Base-by-base conservation (phyloP, 2,888 invertebrate genomes). In the Gymnosoma rotundatum region DNA sequence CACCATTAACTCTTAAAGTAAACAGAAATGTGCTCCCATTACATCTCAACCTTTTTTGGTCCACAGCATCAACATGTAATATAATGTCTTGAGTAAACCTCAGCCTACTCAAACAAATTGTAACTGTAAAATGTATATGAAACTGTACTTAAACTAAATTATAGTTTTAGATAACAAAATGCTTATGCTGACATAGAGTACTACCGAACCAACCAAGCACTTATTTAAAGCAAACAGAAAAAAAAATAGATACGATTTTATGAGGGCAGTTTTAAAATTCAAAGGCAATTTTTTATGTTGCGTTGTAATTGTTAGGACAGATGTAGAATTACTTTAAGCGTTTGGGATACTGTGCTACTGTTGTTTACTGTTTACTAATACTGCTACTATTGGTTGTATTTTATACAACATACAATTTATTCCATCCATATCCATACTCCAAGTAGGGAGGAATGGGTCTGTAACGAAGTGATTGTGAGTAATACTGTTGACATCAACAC, bases 131-230 rank as follows among this genome's bases (percentile, higher is more conserved):
- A 56, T 64, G 25, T 14, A 36, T 25, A 58, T 32, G 20, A 61
- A 45, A 60, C 8, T 63, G 52, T 78, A 70, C 78, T 73, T 73
- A 78, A 64, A 74, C 82, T 73, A 74, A 74, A 83, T 78, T 83
- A 79, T 66, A 54, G 60, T 60, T 66, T 83, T 70, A 60, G 75
- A 70, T n/a, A 60, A 56, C 66, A 78, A 70, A 75, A 78, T 78
- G 58, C 58, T 78, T 74, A 60, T 64, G 78, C 63, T 48, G 58
- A 74, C 73, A 69, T 64, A 9, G 32, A 69, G 61, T 32, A 52
- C 25, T 45, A 12, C 12, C 25, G 16, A 45, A 52, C 38, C 25
- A 48, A 66, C 16, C 6, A 60, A 45, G 60, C 42, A 18, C 64
- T 32, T 64, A 18, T 54, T 54, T 74, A 16, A 52, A 50, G 5